Conservation (phyloP, 2,113 vertebrate genomes). For the Dasypus novemcinctus region DNA sequence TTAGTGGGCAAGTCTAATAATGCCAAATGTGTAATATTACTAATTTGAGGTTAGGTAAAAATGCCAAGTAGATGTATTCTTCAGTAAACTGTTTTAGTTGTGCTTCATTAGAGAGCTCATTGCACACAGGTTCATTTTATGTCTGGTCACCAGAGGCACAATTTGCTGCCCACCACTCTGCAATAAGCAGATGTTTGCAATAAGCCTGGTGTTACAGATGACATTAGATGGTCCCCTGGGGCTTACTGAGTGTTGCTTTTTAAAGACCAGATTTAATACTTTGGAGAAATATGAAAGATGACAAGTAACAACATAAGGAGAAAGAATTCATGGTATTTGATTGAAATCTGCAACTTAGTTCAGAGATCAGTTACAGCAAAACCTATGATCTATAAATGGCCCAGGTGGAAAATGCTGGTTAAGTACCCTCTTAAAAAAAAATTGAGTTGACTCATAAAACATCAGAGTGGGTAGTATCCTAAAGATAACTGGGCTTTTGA, state of each 20-base stretch:
- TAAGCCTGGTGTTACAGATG: slow-evolving; percentile 57
- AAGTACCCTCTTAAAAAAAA: slow-evolving; percentile 10
- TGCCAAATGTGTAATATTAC: neutral
- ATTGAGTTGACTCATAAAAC: neutral
- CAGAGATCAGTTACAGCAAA: slow-evolving; percentile 40
- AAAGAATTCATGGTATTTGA: slow-evolving; percentile 54
- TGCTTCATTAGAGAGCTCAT: slow-evolving; percentile 39
- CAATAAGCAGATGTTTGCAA: slow-evolving; percentile 80
- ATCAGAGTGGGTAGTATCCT: neutral
- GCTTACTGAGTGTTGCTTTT: slow-evolving; percentile 76
- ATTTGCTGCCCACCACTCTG: slow-evolving; percentile 69
- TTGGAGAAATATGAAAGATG: slow-evolving; percentile 68
- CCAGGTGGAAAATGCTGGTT: neutral
- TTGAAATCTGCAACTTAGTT: slow-evolving; percentile 40
- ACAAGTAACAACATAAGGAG: slow-evolving; percentile 32
- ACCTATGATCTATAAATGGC: slow-evolving; percentile 50
- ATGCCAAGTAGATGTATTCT: neutral
- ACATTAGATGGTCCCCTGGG: slow-evolving; percentile 63
- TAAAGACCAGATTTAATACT: slow-evolving; percentile 79
- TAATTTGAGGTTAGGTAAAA: slow-evolving; percentile 12
- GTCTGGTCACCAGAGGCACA: slow-evolving; percentile 71
- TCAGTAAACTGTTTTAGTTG: neutral
- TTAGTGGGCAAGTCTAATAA: neutral
- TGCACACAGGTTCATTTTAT: slow-evolving; percentile 51
- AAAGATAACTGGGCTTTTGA: neutral